Conservation (phyloP, 2,113 vertebrate genomes). For the Cathartes aura region DNA sequence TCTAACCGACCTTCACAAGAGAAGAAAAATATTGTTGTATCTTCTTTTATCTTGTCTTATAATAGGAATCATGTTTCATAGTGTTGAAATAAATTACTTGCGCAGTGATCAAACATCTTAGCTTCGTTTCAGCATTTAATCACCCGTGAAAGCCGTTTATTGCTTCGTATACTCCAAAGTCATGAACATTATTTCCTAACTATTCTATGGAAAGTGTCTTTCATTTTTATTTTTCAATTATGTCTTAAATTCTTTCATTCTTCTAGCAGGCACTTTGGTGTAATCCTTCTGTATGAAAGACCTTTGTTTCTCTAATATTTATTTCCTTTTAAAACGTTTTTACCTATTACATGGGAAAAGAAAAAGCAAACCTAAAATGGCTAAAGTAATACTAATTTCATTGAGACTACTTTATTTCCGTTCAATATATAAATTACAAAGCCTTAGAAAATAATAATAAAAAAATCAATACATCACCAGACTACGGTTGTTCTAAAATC, state of each 20-base stretch:
- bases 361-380: not conserved
- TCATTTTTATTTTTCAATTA: constrained; percentile 59
- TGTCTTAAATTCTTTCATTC: not conserved
- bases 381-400: not conserved
- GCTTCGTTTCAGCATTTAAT: constrained; percentile 66
- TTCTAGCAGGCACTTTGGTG: not conserved
- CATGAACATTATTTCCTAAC: constrained; percentile 52
- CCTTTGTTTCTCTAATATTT: not conserved
- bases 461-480: not conserved
- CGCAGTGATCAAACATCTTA: constrained; percentile 57
- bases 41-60: constrained; percentile 65
- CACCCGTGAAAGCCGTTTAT: constrained; percentile 57
- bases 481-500: not conserved
- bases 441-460: not conserved
- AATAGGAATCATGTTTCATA: constrained; percentile 64
- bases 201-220: constrained; percentile 45
- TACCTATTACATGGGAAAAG: not conserved
- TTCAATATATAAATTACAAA: not conserved
- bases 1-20: constrained; percentile 9
- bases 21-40: constrained; percentile 65
- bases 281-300: not conserved
- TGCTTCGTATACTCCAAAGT: constrained; percentile 54
- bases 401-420: not conserved
- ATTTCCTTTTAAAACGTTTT: not conserved
- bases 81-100: constrained; percentile 65